Evolutionary conservation across 2,113 vertebrate genomes (phyloP).

Genomic region (Eidolon helvum): DNA sequence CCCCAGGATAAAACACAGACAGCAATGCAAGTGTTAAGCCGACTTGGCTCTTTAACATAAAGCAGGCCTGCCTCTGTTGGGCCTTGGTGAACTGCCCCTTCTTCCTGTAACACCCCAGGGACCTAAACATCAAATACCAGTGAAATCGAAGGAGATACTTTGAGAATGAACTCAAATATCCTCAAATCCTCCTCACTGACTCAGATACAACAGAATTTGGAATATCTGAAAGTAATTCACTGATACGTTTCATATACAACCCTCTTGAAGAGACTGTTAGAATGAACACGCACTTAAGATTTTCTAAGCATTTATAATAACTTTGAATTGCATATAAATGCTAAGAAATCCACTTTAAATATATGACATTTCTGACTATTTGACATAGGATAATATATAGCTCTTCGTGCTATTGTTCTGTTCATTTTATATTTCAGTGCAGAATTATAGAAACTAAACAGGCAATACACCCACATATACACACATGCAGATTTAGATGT

Average conservation of each 20-base stretch:
- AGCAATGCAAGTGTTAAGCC: conserved; percentile 24
- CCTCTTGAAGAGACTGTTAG: not conserved
- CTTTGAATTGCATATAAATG: not conserved
- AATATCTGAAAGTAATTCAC: conserved; percentile 26
- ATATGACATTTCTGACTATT: not conserved
- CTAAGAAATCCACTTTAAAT: not conserved
- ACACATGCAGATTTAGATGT: not conserved
- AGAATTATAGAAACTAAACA: not conserved
- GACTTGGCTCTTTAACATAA: conserved; percentile 13
- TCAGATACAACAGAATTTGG: not conserved
- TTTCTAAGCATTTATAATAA: not conserved
- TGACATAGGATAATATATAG: not conserved
- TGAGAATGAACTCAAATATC: conserved; percentile 26
- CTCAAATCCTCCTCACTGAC: not conserved
- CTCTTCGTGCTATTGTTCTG: not conserved
- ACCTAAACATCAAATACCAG: conserved; percentile 50
- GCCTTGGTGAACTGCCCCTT: conserved; percentile 38
- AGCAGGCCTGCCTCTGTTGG: conserved; percentile 41
- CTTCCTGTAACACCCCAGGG: not conserved
- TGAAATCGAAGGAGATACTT: not conserved
- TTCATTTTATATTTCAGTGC: not conserved
- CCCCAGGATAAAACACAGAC: conserved; percentile 30
- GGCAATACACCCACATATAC: not conserved
- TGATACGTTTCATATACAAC: not conserved
- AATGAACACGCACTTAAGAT: not conserved